Percentiles rank a stretch among this genome's conserved stretches.
phyloP scores from a whole-genome alignment of 2,113 vertebrate species.

The Oryzias woworae region DNA sequence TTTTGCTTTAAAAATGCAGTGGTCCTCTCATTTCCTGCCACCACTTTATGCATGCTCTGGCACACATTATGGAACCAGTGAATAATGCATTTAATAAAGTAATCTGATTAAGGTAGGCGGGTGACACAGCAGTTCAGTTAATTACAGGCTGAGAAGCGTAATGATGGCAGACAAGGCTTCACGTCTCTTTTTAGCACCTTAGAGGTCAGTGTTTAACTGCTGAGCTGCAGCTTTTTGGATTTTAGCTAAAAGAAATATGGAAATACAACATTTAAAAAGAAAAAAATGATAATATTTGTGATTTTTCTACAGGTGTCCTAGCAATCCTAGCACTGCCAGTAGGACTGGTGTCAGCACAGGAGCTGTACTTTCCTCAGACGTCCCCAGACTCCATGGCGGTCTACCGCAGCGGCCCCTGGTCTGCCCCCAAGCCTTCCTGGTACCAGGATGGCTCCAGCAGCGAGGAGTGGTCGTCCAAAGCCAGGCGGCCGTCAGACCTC shows the following conservation, averaged over 20 bases:
- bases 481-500: slow-evolving; percentile 23
- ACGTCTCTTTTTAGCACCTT: slow-evolving; percentile 20
- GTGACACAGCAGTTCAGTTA: slow-evolving; percentile 41
- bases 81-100: slow-evolving; percentile 60
- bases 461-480: slow-evolving; percentile 49
- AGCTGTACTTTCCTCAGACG: slow-evolving; percentile 78
- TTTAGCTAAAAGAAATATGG: neutral
- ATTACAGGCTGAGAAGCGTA: slow-evolving; percentile 50
- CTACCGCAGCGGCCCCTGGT: slow-evolving; percentile 55
- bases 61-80: slow-evolving; percentile 11
- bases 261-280: neutral
- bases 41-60: neutral
- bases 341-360: slow-evolving; percentile 85
- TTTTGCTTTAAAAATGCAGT: neutral
- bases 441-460: slow-evolving; percentile 67
- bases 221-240: neutral
- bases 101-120: slow-evolving; percentile 35
- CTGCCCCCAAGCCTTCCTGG: slow-evolving; percentile 22
- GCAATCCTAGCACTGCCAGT: slow-evolving; percentile 88
- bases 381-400: slow-evolving; percentile 82
- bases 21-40: slow-evolving; percentile 5
- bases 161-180: slow-evolving; percentile 47
- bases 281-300: neutral
- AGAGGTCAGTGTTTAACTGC: slow-evolving; percentile 14
- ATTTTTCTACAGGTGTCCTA: slow-evolving; percentile 84